phyloP scores from a whole-genome alignment of 2,888 invertebrate genomes.

The Agonopterix subpropinquella region DNA sequence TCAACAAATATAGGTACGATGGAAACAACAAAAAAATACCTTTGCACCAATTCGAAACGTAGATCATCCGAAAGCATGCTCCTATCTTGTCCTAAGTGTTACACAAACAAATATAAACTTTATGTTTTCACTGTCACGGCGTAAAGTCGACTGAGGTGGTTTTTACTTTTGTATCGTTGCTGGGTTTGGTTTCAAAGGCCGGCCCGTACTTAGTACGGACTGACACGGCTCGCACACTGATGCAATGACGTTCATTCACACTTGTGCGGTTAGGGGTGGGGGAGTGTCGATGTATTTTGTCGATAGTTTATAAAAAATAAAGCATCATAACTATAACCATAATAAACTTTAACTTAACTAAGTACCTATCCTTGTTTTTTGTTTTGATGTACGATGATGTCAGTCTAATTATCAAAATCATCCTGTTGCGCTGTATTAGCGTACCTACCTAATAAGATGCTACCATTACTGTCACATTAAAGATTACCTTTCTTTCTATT shows the following conservation, averaged over 20 bases:
- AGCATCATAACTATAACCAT: no score
- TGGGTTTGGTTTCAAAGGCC: conserved; percentile 3
- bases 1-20: not conserved
- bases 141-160: conserved; percentile 11
- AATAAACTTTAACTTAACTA: no score
- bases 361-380: no score
- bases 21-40: conserved; percentile 5
- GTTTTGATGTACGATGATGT: no score
- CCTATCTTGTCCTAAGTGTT: not conserved
- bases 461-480: no score
- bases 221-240: conserved; percentile 63
- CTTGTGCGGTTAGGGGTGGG: conserved; percentile 44
- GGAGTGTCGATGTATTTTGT: conserved; percentile 15
- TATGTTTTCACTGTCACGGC: conserved; percentile 1
- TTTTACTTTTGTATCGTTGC: no score
- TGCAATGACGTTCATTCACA: conserved; percentile 61
- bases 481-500: no score
- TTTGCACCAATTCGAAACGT: conserved; percentile 6
- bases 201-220: conserved; percentile 66
- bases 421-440: no score
- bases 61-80: conserved; percentile 6
- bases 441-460: no score
- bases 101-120: not conserved
- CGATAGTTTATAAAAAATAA: no score
- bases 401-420: no score